phyloP scores from a whole-genome alignment of 2,113 vertebrate species.

The Lepisosteus osseus region DNA sequence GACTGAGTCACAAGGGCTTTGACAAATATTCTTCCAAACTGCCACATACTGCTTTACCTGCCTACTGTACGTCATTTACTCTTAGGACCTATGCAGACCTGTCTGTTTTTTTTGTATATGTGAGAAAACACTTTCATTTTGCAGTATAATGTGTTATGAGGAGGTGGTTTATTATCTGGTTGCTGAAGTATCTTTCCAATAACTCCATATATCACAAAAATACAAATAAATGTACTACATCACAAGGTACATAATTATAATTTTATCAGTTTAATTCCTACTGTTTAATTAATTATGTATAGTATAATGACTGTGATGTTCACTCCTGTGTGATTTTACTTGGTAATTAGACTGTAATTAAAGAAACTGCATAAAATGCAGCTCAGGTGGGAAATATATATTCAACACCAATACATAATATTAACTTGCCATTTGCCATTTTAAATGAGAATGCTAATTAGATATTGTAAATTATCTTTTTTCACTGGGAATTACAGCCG shows the following conservation, averaged over 20 bases:
- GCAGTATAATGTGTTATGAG: no score
- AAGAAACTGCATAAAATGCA: constrained; percentile 46
- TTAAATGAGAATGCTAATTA: constrained; percentile 45
- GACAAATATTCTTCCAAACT: no score
- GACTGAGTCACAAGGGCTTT: no score
- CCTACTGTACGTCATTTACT: no score
- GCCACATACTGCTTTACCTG: no score
- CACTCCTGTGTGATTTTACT: constrained; percentile 45
- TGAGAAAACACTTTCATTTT: no score
- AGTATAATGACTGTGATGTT: constrained; percentile 41
- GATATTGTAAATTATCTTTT: constrained; percentile 12
- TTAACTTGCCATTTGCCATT: constrained; percentile 25
- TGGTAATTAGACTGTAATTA: constrained; percentile 56
- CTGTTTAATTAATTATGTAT: constrained; percentile 46
- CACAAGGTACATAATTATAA: constrained; percentile 41
- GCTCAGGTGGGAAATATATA: constrained; percentile 57
- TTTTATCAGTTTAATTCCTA: constrained; percentile 39
- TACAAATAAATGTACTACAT: constrained; percentile 28
- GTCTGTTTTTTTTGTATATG: no score
- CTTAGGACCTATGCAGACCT: no score
- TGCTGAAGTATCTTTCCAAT: constrained; percentile 6
- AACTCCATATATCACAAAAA: constrained; percentile 12
- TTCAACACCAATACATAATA: constrained; percentile 39
- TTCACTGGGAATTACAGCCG: constrained; percentile 31
- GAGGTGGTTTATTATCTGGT: no score